phyloP scores from a whole-genome alignment of 2,888 invertebrate species.

The Pelosia muscerda region DNA sequence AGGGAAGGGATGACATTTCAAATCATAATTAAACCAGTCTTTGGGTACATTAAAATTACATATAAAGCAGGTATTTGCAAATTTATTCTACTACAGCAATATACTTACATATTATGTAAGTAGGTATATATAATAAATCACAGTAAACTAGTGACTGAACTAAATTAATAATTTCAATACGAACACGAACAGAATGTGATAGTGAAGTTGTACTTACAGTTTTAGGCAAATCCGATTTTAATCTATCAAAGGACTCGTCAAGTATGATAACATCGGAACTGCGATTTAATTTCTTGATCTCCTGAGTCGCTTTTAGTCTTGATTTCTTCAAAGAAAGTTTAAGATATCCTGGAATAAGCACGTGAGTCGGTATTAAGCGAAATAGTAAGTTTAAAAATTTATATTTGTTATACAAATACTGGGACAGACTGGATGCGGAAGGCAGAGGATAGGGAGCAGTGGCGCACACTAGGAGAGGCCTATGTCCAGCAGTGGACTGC shows the following conservation, averaged over 20 bases:
- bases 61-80: no score
- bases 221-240: conserved; percentile 62
- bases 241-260: conserved; percentile 77
- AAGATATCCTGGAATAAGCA: conserved; percentile 62
- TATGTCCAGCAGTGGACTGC: no score
- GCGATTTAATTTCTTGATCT: conserved; percentile 57
- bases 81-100: no score
- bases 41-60: no score
- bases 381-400: background rate
- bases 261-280: conserved; percentile 73
- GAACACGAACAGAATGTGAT: background rate
- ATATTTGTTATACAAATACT: background rate
- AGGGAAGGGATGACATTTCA: no score
- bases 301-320: conserved; percentile 55
- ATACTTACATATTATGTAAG: no score
- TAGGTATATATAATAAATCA: background rate
- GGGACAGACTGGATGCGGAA: no score
- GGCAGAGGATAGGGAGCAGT: no score
- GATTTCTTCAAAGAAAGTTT: conserved; percentile 79
- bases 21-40: no score
- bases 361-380: background rate
- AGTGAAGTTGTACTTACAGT: conserved; percentile 61
- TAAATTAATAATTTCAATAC: background rate
- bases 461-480: no score
- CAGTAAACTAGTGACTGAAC: no score